Conservation (phyloP, 1,140 invertebrate species). For the Caenorhabditis tropicalis region DNA sequence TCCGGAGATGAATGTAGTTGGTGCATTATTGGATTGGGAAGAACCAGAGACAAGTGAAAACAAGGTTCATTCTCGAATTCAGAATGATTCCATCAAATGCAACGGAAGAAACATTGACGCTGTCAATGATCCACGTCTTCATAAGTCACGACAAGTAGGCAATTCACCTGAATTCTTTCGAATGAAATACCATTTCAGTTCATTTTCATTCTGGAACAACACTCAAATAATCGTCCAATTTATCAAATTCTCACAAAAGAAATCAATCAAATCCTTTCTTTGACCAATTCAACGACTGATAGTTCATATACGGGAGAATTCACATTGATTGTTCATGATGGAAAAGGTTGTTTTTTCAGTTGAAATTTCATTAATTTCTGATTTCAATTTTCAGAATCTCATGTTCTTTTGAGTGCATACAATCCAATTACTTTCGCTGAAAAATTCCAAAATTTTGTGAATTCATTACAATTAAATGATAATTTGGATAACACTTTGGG, state of each 20-base stretch:
- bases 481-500: not conserved
- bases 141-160: no score
- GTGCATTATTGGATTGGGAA: no score
- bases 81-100: no score
- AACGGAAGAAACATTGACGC: not conserved
- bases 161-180: no score
- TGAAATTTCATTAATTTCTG: no score
- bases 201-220: not conserved
- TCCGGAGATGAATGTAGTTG: no score
- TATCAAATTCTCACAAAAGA: not conserved
- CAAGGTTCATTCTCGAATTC: not conserved
- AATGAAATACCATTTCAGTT: not conserved
- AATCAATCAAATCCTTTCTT: not conserved
- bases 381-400: no score
- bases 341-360: no score
- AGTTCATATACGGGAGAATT: not conserved
- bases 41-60: not conserved
- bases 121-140: not conserved
- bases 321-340: not conserved
- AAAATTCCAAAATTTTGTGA: not conserved
- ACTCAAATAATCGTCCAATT: not conserved
- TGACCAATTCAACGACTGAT: not conserved
- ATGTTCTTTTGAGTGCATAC: not conserved
- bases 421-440: not conserved
- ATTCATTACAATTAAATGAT: not conserved